Evolutionary conservation across 2,113 vertebrate genomes (phyloP), one percentile per base, ranked within the genome.

Genomic region (Clarias batrachus): DNA sequence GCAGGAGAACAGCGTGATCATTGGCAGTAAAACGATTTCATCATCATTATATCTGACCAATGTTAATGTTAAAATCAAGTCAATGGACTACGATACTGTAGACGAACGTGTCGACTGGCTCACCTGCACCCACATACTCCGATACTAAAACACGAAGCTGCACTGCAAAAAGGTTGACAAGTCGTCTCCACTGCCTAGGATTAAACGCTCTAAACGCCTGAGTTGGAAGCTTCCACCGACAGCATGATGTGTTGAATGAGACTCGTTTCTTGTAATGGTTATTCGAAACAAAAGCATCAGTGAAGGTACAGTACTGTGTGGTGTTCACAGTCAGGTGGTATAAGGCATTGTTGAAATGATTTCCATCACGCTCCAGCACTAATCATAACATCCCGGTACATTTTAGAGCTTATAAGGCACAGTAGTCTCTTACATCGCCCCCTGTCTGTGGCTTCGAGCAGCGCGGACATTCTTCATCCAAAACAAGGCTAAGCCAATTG

Each of bases 391-490:
- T 70, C n/a, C 66, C 57, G 4, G 52, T 63, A 7, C 8, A 12
- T 73, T 81, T 62, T 25, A 63, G 19, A 59, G 80, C 41, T 82
- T 54, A 83, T 87, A 87, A 87, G 86, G 86, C 86, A 87, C 86
- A 83, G 81, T 87, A 78, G 86, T 87, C 80, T 74, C 80, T 78
- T 60, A 41, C 17, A 17, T 74, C 10, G 10, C 60, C 71, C 71
- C 81, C 37, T 59, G 70, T 48, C 79, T 82, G 81, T 83, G 71
- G 71, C 66, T 74, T 25, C 33, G 16, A 19, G 19, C 60, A 82
- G 68, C 8, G 66, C 66, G 17, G 78, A 17, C 25, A 54, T 70
- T 41, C 66, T 23, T 56, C n/a, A 23, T 56, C 48, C 23, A 57
- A 27, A 62, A n/a, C 25, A 21, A 80, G 57, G 19, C 60, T 23